Evolutionary conservation across 35 echinoderm and acorn worm species (phyloP), one percentile per base, ranked within the genome.

Genomic region (Apostichopus parvimensis): DNA sequence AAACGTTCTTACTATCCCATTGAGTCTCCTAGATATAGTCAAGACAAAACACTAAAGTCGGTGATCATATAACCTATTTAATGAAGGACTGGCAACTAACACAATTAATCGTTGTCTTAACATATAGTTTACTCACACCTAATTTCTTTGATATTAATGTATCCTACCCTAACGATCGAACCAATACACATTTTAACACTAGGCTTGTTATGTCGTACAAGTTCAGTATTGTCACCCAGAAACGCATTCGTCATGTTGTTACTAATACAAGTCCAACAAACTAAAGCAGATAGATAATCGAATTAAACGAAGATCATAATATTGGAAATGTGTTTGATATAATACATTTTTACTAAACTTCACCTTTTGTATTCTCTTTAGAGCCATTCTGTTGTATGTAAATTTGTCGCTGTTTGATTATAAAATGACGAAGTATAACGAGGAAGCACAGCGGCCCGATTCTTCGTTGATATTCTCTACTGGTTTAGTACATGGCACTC

Each of bases 351-450:
- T 13, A 60, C 23, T 57, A 58, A 55, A 84, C 53, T 84, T 84
- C 81, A 84, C 81, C 81, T 84, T 84, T 15, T 84, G 81, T 84
- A 84, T 84, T 84, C 81, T 84, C 81, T 84, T 84, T 58, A 84
- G 54, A 84, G 81, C 81, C 81, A 84, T 84, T 84, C 81, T 84
- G 81, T 84, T 84, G 81, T 58, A 84, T 58, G 57, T 58, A 58
- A 84, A 84, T 84, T 58, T 84, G 56, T 23, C 52, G 55, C 81
- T 84, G 21, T 58, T 84, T 21, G 57, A 57, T 55, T 84, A 59
- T 52, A 57, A 84, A 84, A 84, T 84, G 54, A 20, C 81, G 54
- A 84, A 58, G 81, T 75, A 18, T 84, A 84, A 84, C 81, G 81
- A 84, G 81, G 81, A 84, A 84, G 81, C 81, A 55, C 81, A 59